Evolutionary conservation across 2,888 invertebrate species (phyloP).

Genomic region (Chromoteleia sp.): DNA sequence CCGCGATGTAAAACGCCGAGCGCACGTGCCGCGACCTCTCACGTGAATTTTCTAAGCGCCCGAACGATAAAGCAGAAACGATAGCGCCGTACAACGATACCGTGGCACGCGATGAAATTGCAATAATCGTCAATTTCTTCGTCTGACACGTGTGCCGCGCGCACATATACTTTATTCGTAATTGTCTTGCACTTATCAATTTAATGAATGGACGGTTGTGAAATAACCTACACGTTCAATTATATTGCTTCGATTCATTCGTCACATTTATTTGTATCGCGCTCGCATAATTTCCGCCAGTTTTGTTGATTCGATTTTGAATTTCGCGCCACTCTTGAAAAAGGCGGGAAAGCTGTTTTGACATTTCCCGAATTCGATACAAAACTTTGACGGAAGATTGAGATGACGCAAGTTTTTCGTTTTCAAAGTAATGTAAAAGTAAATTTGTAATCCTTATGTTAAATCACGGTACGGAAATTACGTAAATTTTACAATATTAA

Average conservation of each 20-base stretch:
- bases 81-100: constrained; percentile 57
- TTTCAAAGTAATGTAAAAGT: too few relatives aligned
- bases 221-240: constrained; percentile 50
- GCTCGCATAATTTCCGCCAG: too few relatives aligned
- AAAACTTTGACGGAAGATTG: too few relatives aligned
- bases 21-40: constrained; percentile 68
- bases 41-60: constrained; percentile 67
- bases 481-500: too few relatives aligned
- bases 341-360: too few relatives aligned
- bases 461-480: too few relatives aligned
- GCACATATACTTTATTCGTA: constrained; percentile 52
- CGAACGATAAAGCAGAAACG: constrained; percentile 63
- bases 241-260: constrained; percentile 23
- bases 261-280: constrained; percentile 43
- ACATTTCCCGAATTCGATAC: too few relatives aligned
- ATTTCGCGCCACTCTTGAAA: too few relatives aligned
- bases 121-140: constrained; percentile 68
- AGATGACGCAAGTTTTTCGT: too few relatives aligned
- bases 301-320: too few relatives aligned
- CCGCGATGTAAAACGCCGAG: constrained; percentile 57
- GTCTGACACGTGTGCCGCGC: constrained; percentile 56
- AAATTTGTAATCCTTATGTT: too few relatives aligned
- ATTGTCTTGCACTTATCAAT: constrained; percentile 66
- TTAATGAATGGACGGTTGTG: constrained; percentile 57
- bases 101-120: constrained; percentile 69